Base-by-base conservation (phyloP, 2,888 invertebrate species). In the Taphrorychus bicolor region DNA sequence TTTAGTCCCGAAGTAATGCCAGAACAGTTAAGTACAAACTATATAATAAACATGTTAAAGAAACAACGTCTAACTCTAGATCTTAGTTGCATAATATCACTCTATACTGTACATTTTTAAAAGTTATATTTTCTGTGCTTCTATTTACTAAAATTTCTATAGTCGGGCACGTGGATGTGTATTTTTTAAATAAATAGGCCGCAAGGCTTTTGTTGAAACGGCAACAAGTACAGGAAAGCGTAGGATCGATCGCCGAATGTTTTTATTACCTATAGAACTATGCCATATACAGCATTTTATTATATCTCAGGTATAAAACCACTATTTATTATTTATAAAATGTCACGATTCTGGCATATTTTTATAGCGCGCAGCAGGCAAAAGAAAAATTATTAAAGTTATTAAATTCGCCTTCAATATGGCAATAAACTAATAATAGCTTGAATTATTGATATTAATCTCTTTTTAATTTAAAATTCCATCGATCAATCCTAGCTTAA, bases 11-110 rank as follows among this genome's bases (percentile, higher is more conserved):
- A 76, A 78, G 71, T 74, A 78, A 80, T 78, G 82, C 82, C 81
- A 81, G 81, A 82, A 82, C 80, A 75, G n/a, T 76, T 78, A 75
- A 73, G 74, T 78, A 81, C 79, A 81, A 81, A 81, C 80, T 81
- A 81, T 80, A 80, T 79, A 11, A 54, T 54, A 76, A 76, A 75
- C 77, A 76, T 78, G 75, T 79, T 74, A 80, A 82, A 80, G 79
- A 78, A 81, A 81, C 77, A 78, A 77, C 75, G 73, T 73, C 79
- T 81, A 80, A 72, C 32, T 63, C 73, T 74, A 74, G 65, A 69
- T 32, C 68, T 71, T 73, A 66, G 32, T 58, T 70, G 49, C 53
- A 42, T 63, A 17, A 61, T 70, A 71, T 76, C 74, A 76, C 74
- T 73, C 76, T 78, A 40, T 57, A 77, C 73, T 71, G 67, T 73